A percentile compares a stretch with the other conserved stretches of the same genome.
phyloP scores from a whole-genome alignment of 2,797 vertebrate genomes.

The Sebastolobus altivelis region DNA sequence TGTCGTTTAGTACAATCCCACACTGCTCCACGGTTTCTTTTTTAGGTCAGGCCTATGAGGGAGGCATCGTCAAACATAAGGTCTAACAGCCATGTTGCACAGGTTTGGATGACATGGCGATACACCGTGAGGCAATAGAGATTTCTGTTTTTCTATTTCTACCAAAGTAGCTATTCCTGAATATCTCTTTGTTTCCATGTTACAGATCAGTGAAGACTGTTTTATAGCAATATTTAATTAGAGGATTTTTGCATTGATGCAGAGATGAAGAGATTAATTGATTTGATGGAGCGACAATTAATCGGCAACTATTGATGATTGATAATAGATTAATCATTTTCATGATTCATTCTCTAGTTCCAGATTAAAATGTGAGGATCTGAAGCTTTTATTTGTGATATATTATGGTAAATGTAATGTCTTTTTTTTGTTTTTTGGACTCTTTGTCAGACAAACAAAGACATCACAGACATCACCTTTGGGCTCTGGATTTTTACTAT shows the following conservation, averaged over 20 bases:
- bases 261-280: not conserved
- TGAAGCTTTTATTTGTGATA: not conserved
- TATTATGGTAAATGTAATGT: not conserved
- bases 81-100: conserved; percentile 4
- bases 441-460: not conserved
- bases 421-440: too few species aligned
- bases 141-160: not conserved
- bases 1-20: conserved; percentile 43
- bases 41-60: conserved; percentile 8
- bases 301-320: not conserved
- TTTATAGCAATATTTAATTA: not conserved
- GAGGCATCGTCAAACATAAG: conserved; percentile 4
- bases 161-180: not conserved
- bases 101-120: not conserved
- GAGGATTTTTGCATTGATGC: not conserved
- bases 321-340: not conserved
- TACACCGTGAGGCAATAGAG: not conserved
- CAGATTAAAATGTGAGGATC: not conserved
- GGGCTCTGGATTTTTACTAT: not conserved
- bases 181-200: not conserved
- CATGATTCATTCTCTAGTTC: not conserved
- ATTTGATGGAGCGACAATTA: not conserved
- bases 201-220: not conserved
- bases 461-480: not conserved
- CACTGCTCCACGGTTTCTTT: conserved; percentile 15